Conservation (phyloP, 2,797 vertebrate species). For the Hirundo rustica region DNA sequence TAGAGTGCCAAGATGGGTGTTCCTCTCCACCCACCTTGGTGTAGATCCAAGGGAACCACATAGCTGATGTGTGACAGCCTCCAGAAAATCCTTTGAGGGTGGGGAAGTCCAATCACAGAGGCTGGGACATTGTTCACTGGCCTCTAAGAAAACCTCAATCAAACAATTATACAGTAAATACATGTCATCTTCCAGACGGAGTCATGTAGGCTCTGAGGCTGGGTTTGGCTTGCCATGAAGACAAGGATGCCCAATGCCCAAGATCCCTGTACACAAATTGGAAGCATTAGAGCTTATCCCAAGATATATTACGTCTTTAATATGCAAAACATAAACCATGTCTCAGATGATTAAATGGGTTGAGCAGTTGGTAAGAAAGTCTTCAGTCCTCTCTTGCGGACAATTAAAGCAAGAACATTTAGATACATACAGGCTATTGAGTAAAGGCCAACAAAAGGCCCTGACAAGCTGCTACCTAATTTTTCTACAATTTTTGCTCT, state of each 20-base stretch:
- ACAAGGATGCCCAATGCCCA: not conserved
- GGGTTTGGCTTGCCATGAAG: not conserved
- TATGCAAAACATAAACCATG: not conserved
- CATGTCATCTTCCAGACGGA: not conserved
- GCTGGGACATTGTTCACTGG: rapidly evolving
- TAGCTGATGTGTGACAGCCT: not conserved
- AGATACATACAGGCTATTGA: not conserved
- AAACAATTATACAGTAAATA: not conserved
- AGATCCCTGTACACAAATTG: not conserved
- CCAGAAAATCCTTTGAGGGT: not conserved
- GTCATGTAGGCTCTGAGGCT: not conserved
- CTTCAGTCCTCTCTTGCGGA: not conserved
- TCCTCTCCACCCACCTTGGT: not conserved
- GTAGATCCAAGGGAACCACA: not conserved
- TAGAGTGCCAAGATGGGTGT: not conserved
- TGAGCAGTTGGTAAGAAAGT: not conserved
- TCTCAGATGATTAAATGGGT: not conserved
- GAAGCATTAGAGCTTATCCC: not conserved
- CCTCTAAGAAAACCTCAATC: not conserved
- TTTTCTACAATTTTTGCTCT: not conserved
- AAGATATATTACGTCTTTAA: not conserved
- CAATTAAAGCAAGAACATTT: not conserved
- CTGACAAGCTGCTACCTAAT: not conserved
- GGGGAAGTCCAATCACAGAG: not conserved
- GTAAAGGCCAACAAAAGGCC: not conserved